These are phyloP conservation scores for Epizoanthus ramosus DNA, from an alignment of 92 coral and sea anemone genomes.

Conservation along the genomic window DNA sequence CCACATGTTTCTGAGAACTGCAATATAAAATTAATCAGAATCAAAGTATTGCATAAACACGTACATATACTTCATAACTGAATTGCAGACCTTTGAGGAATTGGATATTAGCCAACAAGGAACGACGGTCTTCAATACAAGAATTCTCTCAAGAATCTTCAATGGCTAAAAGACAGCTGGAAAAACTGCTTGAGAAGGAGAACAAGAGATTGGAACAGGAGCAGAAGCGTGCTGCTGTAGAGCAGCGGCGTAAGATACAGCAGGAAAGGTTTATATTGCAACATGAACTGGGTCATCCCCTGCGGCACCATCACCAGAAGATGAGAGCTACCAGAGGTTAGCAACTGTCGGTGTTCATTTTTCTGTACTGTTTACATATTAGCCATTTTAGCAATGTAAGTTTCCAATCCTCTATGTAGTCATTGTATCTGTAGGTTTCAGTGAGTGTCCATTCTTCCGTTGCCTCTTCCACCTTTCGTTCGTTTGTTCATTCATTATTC, in stretches of 20 bases:
- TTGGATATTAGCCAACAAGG: slow-evolving; percentile 62
- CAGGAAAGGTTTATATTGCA: slow-evolving; percentile 82
- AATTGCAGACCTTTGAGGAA: slow-evolving; percentile 54
- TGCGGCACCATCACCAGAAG: slow-evolving; percentile 75
- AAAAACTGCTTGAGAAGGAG: slow-evolving; percentile 79
- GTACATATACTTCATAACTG: too few species aligned
- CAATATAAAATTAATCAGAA: too few species aligned
- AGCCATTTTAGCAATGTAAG: too few species aligned
- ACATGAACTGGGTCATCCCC: slow-evolving; percentile 86
- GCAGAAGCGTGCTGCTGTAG: slow-evolving; percentile 80
- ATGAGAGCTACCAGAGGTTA: slow-evolving; percentile 64
- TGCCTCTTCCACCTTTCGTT: not conserved
- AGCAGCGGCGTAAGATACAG: slow-evolving; percentile 79
- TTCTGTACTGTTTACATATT: not conserved
- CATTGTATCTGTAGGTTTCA: not conserved
- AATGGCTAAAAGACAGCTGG: slow-evolving; percentile 70
- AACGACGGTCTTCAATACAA: slow-evolving; percentile 30
- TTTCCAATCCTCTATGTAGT: not conserved
- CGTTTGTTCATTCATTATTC: not conserved
- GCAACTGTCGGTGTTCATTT: not conserved
- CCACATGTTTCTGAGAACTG: too few species aligned
- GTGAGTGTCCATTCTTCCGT: not conserved
- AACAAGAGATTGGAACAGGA: slow-evolving; percentile 75
- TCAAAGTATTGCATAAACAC: too few species aligned
- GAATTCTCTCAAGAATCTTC: slow-evolving; percentile 37